Base-by-base conservation (phyloP, 2,113 vertebrate genomes). In the Phylloscopus trochiloides region DNA sequence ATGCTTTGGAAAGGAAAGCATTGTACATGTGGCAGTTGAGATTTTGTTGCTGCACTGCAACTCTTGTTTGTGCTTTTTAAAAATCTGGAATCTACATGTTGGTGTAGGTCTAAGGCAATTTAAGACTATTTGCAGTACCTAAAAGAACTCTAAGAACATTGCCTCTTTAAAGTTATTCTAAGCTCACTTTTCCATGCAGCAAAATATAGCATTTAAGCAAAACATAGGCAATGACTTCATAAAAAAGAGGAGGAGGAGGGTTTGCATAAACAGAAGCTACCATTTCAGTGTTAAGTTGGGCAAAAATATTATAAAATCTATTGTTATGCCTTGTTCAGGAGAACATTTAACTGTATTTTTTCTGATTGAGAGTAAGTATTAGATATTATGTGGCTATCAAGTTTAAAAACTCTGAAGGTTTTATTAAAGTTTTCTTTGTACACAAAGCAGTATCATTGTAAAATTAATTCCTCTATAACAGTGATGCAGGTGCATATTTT, bases 211-310 rank as follows among this genome's bases (percentile, higher is more conserved):
- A 58, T 31, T 61, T 62, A 61, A 67, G 15, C 0, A 3, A 67
- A 80, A 76, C 14, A 15, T 12, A 45, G 20, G 36, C 65, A 92
- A 31, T 48, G 1, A 59, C 58, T 86, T 19, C 47, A 38, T 76
- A 32, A 89, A 83, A 92, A 36, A 1, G 1, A 34, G 14, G 8
- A 6, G 16, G 1, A 2, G 3, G 3, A 3, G 1, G 0, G 6
- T 25, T 16, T 75, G 43, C 11, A 16, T 81, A 72, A 87, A 21
- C 45, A 71, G 52, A 62, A 89, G 17, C 29, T 62, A 51, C 9
- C 13, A 63, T 86, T 77, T 92, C 57, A 77, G 7, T 67, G 20
- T 74, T 58, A 77, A 79, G n/a, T 51, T 84, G 32, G 38, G 14
- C 22, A 48, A 70, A 93, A 85, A 68, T 74, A 59, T 55, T 93